Percentiles rank a stretch among this genome's conserved stretches.
These are phyloP conservation scores for Orgyia antiqua DNA, from an alignment of 2,888 invertebrate genomes.

Conservation along the genomic window DNA sequence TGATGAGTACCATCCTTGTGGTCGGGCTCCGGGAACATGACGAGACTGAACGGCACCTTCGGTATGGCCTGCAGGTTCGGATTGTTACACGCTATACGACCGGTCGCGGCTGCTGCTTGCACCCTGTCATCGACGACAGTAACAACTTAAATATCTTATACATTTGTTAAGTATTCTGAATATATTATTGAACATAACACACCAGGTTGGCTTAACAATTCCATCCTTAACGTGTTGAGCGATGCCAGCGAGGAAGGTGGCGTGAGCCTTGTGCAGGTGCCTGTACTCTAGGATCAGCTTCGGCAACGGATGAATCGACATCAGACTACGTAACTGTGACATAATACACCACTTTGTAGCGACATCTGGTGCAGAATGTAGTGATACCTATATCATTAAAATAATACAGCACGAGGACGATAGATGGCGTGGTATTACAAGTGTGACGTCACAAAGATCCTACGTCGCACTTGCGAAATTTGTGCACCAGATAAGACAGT, in stretches of 20 bases:
- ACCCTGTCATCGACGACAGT: conserved; percentile 59
- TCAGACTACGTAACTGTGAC: conserved; percentile 53
- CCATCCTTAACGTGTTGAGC: conserved; percentile 51
- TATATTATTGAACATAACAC: conserved; percentile 5
- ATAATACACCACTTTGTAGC: no score
- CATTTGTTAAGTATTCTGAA: no score
- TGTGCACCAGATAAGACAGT: no score
- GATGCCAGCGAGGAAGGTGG: conserved; percentile 64
- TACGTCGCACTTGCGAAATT: no score
- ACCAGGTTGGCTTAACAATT: conserved; percentile 62
- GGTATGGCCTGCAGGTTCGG: conserved; percentile 75
- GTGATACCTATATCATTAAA: no score
- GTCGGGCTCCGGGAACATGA: conserved; percentile 33
- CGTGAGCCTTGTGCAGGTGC: conserved; percentile 64
- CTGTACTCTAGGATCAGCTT: conserved; percentile 64
- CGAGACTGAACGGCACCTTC: conserved; percentile 50
- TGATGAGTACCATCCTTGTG: conserved; percentile 26
- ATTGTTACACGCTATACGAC: conserved; percentile 62
- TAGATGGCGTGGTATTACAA: no score
- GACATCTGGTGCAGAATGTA: no score
- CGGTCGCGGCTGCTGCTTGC: conserved; percentile 67
- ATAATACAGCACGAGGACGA: no score
- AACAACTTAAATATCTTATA: no score
- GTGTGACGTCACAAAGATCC: no score
- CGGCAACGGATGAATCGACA: conserved; percentile 57